These are phyloP conservation scores for Ctenomys sociabilis DNA, from an alignment of 2,113 vertebrate genomes.

Conservation along the genomic window DNA sequence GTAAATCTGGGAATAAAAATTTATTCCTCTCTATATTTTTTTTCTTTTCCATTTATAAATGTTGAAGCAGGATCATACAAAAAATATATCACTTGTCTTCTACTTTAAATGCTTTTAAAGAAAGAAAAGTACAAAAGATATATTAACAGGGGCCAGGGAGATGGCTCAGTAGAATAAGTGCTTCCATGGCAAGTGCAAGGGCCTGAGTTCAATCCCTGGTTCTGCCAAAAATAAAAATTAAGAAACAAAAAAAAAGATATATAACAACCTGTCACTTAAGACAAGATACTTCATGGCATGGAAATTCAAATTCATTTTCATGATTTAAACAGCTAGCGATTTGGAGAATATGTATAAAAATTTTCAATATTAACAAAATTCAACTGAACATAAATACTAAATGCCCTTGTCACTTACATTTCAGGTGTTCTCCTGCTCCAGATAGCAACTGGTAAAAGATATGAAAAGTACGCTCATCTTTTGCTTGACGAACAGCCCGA, in stretches of 20 bases:
- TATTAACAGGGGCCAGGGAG: too few relatives aligned
- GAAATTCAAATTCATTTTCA: conserved; percentile 36
- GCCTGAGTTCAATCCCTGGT: too few relatives aligned
- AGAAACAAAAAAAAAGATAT: conserved; percentile 1
- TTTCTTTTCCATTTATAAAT: not conserved
- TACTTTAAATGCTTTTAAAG: not conserved
- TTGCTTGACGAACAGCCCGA: conserved; percentile 97
- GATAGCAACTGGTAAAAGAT: conserved; percentile 97
- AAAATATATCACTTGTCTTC: not conserved
- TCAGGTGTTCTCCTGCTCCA: conserved; percentile 96
- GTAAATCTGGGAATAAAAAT: not conserved
- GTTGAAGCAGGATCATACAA: conserved; percentile 32
- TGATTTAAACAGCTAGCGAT: not conserved
- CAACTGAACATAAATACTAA: not conserved
- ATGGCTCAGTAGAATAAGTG: too few relatives aligned
- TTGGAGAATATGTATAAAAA: not conserved
- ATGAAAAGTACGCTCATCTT: conserved; percentile 98
- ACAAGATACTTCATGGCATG: not conserved
- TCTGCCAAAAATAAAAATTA: too few relatives aligned
- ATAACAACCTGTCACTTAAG: not conserved
- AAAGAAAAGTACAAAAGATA: not conserved
- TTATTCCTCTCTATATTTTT: conserved; percentile 16
- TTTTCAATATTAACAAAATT: not conserved
- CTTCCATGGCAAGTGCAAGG: too few relatives aligned
- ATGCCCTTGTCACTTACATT: conserved; percentile 87